A percentile compares a stretch with the other conserved stretches of the same genome.
Conservation (phyloP, 2,888 invertebrate species). For the Drosophila pegasa region DNA sequence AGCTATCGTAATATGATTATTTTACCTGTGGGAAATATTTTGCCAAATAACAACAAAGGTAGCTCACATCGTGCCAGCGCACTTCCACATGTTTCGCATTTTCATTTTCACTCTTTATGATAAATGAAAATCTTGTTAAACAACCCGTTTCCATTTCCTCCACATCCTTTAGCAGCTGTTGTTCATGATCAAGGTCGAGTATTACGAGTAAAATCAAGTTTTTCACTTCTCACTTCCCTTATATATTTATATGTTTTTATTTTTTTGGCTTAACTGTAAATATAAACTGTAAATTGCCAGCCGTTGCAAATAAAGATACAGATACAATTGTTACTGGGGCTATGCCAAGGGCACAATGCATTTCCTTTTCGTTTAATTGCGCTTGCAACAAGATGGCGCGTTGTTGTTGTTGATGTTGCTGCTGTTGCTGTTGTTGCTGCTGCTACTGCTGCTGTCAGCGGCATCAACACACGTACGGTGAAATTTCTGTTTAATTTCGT, state of each 20-base stretch:
- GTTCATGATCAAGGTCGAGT: slow-evolving; percentile 13
- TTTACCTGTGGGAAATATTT: no score
- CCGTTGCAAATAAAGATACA: slow-evolving; percentile 33
- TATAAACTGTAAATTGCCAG: slow-evolving; percentile 32
- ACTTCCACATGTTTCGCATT: neutral
- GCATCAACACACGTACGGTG: slow-evolving; percentile 50
- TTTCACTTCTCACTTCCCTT: slow-evolving; percentile 2
- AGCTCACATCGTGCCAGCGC: no score
- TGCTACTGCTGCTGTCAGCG: slow-evolving; percentile 24
- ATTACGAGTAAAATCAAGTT: slow-evolving; percentile 1
- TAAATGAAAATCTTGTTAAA: neutral
- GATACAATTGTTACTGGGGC: slow-evolving; percentile 38
- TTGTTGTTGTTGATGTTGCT: slow-evolving; percentile 14
- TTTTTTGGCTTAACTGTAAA: slow-evolving; percentile 54
- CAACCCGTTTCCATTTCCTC: neutral
- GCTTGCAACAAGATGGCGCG: slow-evolving; percentile 60
- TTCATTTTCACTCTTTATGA: neutral
- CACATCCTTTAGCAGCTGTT: neutral
- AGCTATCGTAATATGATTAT: no score
- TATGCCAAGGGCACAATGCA: slow-evolving; percentile 37
- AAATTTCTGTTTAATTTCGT: slow-evolving; percentile 74
- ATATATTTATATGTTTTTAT: neutral
- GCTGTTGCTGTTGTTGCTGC: slow-evolving; percentile 11
- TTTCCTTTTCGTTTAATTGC: slow-evolving; percentile 73
- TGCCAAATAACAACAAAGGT: accelerated